Evolutionary conservation across 2,113 vertebrate genomes (phyloP).

Genomic region (Anolis sagrei): DNA sequence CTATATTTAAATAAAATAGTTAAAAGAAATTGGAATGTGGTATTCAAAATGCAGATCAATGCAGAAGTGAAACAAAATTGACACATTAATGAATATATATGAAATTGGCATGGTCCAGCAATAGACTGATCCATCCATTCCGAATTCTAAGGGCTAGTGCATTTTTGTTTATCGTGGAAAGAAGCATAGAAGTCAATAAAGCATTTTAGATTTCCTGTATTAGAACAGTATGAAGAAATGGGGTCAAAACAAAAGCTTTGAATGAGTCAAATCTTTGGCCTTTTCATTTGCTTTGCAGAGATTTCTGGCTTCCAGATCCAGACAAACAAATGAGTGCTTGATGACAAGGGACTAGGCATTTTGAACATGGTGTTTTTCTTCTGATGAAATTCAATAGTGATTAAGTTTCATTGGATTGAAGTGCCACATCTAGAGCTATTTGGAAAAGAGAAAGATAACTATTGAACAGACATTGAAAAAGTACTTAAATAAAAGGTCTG

Average conservation of each 20-base stretch:
- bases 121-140: not conserved
- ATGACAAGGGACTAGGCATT: not conserved
- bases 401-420: not conserved
- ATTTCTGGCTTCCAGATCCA: conserved; percentile 21
- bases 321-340: conserved; percentile 30
- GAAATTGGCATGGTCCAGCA: not conserved
- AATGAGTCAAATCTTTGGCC: conserved; percentile 16
- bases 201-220: conserved; percentile 25
- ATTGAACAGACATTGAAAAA: conserved; percentile 31
- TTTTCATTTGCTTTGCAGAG: conserved; percentile 39
- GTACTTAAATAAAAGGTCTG: conserved; percentile 27
- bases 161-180: conserved; percentile 15
- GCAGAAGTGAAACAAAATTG: not conserved
- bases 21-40: no score
- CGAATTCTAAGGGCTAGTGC: not conserved
- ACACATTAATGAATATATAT: not conserved
- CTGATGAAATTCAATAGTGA: conserved; percentile 24
- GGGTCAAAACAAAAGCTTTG: conserved; percentile 28
- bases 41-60: not conserved
- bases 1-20: no score
- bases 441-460: conserved; percentile 41
- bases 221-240: not conserved
- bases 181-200: not conserved
- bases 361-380: not conserved
- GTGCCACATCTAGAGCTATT: not conserved